These are phyloP conservation scores for Coccyzus lansbergi DNA, from an alignment of 2,797 vertebrate genomes.

Conservation along the genomic window DNA sequence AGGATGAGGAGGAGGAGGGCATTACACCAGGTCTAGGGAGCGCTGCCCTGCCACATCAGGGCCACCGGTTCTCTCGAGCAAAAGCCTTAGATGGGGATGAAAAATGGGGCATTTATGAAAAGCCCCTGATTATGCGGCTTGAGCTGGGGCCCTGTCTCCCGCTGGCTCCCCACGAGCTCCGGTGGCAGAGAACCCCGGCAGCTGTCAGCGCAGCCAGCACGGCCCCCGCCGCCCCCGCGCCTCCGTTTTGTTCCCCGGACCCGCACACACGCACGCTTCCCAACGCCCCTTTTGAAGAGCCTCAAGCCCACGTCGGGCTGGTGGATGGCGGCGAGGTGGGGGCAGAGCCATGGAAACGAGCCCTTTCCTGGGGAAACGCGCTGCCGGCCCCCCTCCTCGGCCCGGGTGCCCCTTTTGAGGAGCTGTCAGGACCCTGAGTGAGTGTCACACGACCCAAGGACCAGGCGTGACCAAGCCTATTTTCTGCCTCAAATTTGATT, in stretches of 20 bases:
- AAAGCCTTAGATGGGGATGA: constrained; percentile 72
- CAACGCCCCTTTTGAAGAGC: constrained; percentile 80
- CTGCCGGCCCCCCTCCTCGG: constrained; percentile 78
- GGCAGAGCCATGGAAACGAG: constrained; percentile 94
- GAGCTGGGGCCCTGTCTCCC: constrained; percentile 80
- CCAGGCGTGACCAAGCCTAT: constrained; percentile 98
- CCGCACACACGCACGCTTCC: constrained; percentile 47
- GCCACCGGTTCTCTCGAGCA: constrained; percentile 17
- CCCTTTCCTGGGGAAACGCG: constrained; percentile 91
- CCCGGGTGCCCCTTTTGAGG: constrained; percentile 87
- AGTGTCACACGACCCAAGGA: constrained; percentile 93
- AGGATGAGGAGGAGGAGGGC: fast-evolving
- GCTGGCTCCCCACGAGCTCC: constrained; percentile 78
- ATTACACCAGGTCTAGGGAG: not conserved
- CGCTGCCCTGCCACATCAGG: constrained; percentile 66
- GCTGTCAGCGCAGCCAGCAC: constrained; percentile 81
- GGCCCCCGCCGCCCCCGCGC: constrained; percentile 64
- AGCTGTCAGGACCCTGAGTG: constrained; percentile 93
- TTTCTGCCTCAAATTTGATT: constrained; percentile 99
- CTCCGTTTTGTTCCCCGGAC: constrained; percentile 82
- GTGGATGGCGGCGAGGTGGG: constrained; percentile 85
- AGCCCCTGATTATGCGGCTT: constrained; percentile 78
- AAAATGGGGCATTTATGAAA: constrained; percentile 83
- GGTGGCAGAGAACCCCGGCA: constrained; percentile 80
- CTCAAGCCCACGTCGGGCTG: constrained; percentile 81